These are phyloP conservation scores for Stercorarius parasiticus DNA, from an alignment of 2,113 vertebrate genomes.

Conservation along the genomic window DNA sequence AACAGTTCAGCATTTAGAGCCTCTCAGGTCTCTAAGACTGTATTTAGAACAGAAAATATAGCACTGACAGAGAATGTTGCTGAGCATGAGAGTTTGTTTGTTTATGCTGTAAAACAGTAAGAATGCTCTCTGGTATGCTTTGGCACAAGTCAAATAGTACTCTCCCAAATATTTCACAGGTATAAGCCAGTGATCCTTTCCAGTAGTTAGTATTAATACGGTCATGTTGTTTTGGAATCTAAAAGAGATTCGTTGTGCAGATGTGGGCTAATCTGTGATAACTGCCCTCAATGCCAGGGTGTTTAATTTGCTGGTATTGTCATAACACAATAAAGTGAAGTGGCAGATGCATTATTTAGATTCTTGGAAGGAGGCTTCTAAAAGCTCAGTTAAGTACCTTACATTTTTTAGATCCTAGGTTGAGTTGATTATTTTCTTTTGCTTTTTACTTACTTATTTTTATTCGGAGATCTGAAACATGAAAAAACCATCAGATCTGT, in stretches of 20 bases:
- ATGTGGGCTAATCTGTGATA: background rate
- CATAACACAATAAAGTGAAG: background rate
- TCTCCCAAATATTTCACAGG: background rate
- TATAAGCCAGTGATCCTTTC: background rate
- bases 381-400: background rate
- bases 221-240: background rate
- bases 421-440: background rate
- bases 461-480: background rate
- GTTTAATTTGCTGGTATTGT: background rate
- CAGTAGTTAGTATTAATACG: background rate
- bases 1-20: background rate
- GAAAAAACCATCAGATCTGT: background rate
- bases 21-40: background rate
- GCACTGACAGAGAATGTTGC: background rate
- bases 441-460: background rate
- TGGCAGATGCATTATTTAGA: background rate
- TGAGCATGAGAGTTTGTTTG: background rate
- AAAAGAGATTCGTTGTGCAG: background rate
- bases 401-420: background rate
- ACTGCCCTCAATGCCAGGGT: background rate
- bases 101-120: background rate
- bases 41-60: background rate
- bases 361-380: background rate
- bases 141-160: background rate
- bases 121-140: background rate